phyloP scores from a whole-genome alignment of 2,113 vertebrate genomes.

The Calonectris borealis region DNA sequence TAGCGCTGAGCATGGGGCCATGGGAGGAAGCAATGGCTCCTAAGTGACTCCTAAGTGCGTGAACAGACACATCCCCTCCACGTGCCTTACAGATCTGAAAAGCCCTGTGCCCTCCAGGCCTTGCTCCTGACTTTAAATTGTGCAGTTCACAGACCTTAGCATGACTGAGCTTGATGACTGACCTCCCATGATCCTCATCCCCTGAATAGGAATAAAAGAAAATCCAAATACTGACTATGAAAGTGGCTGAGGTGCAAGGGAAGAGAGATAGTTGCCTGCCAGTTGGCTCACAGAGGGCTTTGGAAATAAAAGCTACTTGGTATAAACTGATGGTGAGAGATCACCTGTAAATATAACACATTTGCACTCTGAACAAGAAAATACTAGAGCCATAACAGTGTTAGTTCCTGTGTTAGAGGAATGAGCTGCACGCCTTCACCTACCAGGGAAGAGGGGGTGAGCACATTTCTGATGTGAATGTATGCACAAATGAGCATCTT shows the following conservation, averaged over 20 bases:
- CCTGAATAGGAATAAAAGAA: neutral
- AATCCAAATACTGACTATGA: neutral
- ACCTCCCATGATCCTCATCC: neutral
- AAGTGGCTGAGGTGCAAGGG: neutral
- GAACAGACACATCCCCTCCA: neutral
- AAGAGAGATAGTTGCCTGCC: neutral
- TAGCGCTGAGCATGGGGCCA: fast-evolving
- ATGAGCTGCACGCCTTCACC: neutral
- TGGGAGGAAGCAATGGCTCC: neutral
- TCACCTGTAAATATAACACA: neutral
- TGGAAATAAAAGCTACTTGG: neutral
- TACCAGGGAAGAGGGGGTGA: neutral
- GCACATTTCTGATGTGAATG: neutral
- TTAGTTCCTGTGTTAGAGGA: neutral
- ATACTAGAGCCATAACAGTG: neutral
- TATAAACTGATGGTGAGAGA: neutral
- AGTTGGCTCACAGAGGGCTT: neutral
- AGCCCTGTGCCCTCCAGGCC: neutral
- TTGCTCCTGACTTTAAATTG: neutral
- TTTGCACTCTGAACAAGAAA: neutral
- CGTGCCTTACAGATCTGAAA: neutral
- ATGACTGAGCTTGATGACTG: neutral
- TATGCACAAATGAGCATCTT: neutral
- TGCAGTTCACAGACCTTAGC: neutral
- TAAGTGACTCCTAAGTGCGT: neutral